These are phyloP conservation scores for Quadroppia sp. DNA, from an alignment of 2,888 invertebrate genomes.

Conservation along the genomic window DNA sequence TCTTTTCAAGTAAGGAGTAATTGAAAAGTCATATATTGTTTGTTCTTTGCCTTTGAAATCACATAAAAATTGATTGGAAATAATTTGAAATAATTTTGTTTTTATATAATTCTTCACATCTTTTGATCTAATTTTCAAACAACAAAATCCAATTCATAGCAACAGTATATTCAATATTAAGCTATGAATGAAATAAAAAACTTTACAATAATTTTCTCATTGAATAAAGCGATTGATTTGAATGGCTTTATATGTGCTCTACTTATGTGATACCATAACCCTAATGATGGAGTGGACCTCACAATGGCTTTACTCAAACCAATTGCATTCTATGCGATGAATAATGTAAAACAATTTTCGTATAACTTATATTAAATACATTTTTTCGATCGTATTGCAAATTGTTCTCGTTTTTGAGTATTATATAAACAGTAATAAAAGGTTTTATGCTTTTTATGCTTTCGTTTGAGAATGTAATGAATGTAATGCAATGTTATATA, in stretches of 20 bases:
- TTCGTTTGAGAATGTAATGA: too few species aligned
- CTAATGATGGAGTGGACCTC: neutral
- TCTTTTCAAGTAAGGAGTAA: neutral
- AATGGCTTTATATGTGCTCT: neutral
- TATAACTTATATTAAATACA: conserved; percentile 8
- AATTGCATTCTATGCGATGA: neutral
- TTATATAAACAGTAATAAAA: conserved; percentile 15
- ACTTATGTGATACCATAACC: neutral
- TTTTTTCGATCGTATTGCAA: conserved; percentile 15
- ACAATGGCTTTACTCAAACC: neutral
- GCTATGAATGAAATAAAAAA: neutral
- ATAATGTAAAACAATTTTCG: conserved; percentile 8
- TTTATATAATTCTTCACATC: neutral
- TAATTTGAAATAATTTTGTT: neutral
- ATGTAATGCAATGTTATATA: conserved; percentile 16
- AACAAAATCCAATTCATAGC: too few species aligned
- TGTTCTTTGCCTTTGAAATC: too few species aligned
- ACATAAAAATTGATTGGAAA: conserved; percentile 1
- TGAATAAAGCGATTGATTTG: neutral
- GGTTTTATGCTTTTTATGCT: conserved; percentile 5
- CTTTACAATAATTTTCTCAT: neutral
- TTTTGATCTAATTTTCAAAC: conserved; percentile 3
- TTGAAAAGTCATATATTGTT: neutral
- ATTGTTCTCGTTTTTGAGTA: conserved; percentile 26
- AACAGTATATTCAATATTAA: neutral